These are phyloP conservation scores for Gymnocypris eckloni DNA, from an alignment of 2,797 vertebrate genomes.

Conservation along the genomic window DNA sequence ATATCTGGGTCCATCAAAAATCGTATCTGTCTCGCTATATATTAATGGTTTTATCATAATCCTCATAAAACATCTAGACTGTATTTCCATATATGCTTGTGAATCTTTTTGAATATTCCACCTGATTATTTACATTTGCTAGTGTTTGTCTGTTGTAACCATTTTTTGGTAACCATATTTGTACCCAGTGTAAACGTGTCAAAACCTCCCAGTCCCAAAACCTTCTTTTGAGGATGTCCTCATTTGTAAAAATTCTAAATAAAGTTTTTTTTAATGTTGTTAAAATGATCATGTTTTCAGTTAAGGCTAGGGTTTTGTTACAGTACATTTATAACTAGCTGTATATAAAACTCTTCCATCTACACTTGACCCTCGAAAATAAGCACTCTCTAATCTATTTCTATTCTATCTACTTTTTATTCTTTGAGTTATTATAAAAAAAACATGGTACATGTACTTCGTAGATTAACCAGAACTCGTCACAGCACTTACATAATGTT, in stretches of 20 bases:
- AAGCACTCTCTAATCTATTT: neutral
- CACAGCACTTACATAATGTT: neutral
- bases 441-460: neutral
- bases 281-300: neutral
- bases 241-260: neutral
- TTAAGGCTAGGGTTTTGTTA: neutral
- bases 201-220: neutral
- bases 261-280: neutral
- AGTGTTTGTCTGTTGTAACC: neutral
- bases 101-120: neutral
- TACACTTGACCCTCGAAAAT: neutral
- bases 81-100: neutral
- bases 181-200: neutral
- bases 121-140: neutral
- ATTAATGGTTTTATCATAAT: slow-evolving; percentile 40
- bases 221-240: neutral
- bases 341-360: neutral
- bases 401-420: neutral
- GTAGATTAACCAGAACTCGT: neutral
- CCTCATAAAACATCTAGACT: slow-evolving; percentile 9
- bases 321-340: neutral
- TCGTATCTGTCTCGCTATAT: slow-evolving; percentile 40
- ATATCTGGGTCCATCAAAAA: slow-evolving; percentile 40
- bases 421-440: neutral
- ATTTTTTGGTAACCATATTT: neutral